Percentiles rank a stretch among this genome's conserved stretches.
Conservation (phyloP, 2,888 invertebrate genomes). For the Achlya flavicornis region DNA sequence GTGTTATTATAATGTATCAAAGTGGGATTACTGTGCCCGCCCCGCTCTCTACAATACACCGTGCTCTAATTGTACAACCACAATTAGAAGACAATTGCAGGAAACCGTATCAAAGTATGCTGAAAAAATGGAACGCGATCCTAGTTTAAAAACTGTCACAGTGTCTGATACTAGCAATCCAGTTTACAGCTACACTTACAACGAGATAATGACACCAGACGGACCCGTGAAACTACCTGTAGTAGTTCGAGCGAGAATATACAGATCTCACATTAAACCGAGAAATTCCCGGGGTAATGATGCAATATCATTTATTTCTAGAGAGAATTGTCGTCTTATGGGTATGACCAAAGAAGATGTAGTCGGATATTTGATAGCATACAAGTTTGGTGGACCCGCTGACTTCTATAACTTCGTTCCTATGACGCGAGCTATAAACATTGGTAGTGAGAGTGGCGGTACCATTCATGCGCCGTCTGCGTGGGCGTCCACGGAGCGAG, state of each 20-base stretch:
- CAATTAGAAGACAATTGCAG: background rate
- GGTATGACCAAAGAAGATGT: background rate
- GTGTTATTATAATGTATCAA: background rate
- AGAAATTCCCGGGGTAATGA: background rate
- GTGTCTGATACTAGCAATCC: background rate
- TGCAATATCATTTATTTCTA: background rate
- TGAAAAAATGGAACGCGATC: background rate
- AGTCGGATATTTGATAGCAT: background rate
- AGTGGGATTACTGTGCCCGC: background rate
- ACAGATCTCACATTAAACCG: background rate
- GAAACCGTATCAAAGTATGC: background rate
- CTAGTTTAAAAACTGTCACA: background rate
- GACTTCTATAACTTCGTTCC: background rate
- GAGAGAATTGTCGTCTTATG: background rate
- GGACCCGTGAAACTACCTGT: background rate
- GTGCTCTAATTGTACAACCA: background rate
- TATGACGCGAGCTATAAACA: background rate
- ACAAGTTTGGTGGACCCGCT: background rate
- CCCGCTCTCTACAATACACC: background rate
- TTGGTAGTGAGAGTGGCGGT: background rate
- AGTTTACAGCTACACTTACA: background rate
- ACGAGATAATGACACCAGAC: background rate
- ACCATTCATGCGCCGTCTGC: background rate
- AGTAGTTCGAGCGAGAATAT: background rate
- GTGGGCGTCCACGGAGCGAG: background rate